Evolutionary conservation across 1,140 invertebrate species (phyloP).

Genomic region (Platyscapa corneri): DNA sequence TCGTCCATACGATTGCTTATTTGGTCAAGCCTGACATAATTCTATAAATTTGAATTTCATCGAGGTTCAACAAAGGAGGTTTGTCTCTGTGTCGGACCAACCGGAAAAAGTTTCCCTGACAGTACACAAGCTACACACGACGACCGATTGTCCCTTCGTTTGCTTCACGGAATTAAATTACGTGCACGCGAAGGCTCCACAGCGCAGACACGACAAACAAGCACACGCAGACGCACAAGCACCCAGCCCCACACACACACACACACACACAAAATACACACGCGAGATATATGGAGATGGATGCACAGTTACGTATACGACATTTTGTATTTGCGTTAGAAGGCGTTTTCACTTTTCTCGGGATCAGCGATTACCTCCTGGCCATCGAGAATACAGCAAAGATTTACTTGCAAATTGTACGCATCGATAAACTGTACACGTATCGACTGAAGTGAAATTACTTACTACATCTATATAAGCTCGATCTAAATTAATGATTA

Average conservation of each 20-base stretch:
- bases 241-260: too few species aligned
- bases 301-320: too few species aligned
- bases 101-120: conserved; percentile 46
- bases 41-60: conserved; percentile 70
- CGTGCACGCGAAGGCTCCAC: not conserved
- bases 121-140: not conserved
- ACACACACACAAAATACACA: too few species aligned
- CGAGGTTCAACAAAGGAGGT: conserved; percentile 56
- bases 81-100: conserved; percentile 22
- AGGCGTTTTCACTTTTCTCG: not conserved
- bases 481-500: not conserved
- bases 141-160: too few species aligned
- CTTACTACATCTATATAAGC: not conserved
- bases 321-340: not conserved
- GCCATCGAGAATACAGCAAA: not conserved
- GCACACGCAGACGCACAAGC: not conserved
- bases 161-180: too few species aligned
- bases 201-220: not conserved
- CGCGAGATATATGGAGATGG: too few species aligned
- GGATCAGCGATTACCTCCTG: not conserved
- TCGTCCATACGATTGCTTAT: conserved; percentile 64
- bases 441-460: not conserved
- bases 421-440: not conserved
- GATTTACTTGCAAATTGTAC: too few species aligned
- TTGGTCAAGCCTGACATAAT: conserved; percentile 69